A percentile compares a stretch with the other conserved stretches of the same genome.
Evolutionary conservation across 2,113 vertebrate species (phyloP).

Genomic region (Crocuta crocuta): DNA sequence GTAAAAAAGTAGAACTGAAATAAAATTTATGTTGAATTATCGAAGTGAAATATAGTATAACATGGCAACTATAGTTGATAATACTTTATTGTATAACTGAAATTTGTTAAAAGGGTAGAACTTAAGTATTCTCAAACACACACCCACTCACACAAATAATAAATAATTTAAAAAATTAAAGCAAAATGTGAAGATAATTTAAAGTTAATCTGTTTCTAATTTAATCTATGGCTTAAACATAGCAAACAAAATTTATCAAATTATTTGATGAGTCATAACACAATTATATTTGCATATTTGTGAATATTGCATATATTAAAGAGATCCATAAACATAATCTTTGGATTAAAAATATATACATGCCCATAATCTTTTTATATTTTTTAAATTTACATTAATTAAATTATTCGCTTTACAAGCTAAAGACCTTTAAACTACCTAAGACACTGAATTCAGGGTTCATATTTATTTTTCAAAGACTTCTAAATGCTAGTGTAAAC

Average conservation of each 20-base stretch:
- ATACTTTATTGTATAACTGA: background rate
- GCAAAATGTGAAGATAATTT: background rate
- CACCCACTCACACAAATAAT: background rate
- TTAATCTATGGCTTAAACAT: background rate
- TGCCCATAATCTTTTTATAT: background rate
- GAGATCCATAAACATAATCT: background rate
- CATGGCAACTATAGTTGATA: background rate
- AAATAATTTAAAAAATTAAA: background rate
- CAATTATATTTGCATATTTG: background rate
- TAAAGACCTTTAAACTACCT: background rate
- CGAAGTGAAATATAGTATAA: background rate
- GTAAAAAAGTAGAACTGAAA: background rate
- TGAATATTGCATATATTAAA: background rate
- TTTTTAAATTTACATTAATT: background rate
- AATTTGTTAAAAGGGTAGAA: background rate
- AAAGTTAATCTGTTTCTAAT: background rate
- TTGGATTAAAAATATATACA: background rate
- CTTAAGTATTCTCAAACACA: background rate
- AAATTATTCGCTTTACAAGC: background rate
- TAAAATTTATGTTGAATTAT: background rate
- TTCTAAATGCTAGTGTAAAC: background rate
- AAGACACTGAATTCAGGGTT: background rate
- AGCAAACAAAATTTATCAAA: background rate
- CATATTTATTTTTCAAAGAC: conserved; percentile 44
- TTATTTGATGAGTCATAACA: background rate